Percentiles rank a stretch among this genome's conserved stretches.
phyloP scores from a whole-genome alignment of 2,113 vertebrate species.

The Chaetura pelagica region DNA sequence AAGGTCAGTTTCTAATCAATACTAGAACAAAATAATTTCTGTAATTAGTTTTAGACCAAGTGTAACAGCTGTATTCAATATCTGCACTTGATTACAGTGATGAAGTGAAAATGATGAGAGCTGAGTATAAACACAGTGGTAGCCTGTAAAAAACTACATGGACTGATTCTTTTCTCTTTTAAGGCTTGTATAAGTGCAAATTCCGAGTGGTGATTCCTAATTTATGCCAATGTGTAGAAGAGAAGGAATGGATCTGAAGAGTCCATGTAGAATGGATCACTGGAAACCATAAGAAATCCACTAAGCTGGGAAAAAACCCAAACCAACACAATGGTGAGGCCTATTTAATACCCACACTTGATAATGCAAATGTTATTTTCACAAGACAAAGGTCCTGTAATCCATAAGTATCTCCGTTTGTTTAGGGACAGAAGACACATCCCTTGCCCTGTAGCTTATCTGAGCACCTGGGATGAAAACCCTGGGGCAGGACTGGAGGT shows the following conservation, averaged over 20 bases:
- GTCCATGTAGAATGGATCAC: not conserved
- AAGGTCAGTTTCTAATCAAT: constrained; percentile 1
- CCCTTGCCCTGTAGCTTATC: not conserved
- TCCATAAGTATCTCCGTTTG: not conserved
- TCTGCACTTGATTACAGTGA: not conserved
- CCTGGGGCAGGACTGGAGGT: accelerated
- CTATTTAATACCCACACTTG: not conserved
- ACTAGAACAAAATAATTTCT: not conserved
- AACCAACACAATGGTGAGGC: too few species aligned
- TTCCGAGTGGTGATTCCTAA: not conserved
- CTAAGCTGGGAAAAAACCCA: not conserved
- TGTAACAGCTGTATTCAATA: not conserved
- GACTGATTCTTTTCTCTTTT: not conserved
- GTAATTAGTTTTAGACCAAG: not conserved
- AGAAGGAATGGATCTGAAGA: not conserved
- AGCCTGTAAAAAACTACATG: not conserved
- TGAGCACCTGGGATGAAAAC: not conserved
- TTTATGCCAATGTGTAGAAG: not conserved
- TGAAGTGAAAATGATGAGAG: not conserved
- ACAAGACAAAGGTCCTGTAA: too few species aligned
- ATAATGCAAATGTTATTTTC: not conserved
- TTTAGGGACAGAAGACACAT: not conserved
- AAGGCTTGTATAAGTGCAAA: not conserved
- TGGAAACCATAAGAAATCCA: not conserved
- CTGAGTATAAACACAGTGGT: not conserved